phyloP scores from a whole-genome alignment of 2,113 vertebrate species.

The Dipodomys spectabilis region DNA sequence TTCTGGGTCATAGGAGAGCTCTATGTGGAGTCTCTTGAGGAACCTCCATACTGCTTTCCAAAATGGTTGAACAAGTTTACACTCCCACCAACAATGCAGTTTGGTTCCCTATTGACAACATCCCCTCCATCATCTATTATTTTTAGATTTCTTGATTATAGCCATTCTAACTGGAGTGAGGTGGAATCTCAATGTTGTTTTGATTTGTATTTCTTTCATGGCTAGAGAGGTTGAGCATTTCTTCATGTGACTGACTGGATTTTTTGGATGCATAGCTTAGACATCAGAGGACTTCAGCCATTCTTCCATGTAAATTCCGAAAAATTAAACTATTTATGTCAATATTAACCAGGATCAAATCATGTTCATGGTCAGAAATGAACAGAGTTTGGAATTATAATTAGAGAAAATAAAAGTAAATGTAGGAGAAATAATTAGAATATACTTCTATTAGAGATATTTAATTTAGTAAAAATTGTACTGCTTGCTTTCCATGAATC shows the following conservation, averaged over 20 bases:
- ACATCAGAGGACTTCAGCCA: background rate
- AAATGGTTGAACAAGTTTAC: too few relatives aligned
- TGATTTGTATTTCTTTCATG: too few relatives aligned
- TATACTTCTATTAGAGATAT: background rate
- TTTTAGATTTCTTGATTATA: too few relatives aligned
- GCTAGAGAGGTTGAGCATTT: too few relatives aligned
- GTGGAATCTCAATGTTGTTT: too few relatives aligned
- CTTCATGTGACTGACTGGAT: background rate
- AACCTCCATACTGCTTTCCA: too few relatives aligned
- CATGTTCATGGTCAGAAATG: background rate
- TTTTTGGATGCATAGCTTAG: background rate
- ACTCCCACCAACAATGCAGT: too few relatives aligned
- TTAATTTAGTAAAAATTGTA: background rate
- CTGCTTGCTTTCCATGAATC: background rate
- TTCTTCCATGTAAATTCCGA: background rate
- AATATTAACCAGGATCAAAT: slow-evolving; percentile 11
- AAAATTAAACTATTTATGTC: background rate
- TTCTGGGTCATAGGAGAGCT: too few relatives aligned
- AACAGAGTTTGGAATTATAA: slow-evolving; percentile 26
- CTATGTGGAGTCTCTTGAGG: too few relatives aligned
- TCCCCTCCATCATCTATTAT: too few relatives aligned
- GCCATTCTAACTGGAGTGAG: too few relatives aligned
- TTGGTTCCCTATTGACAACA: too few relatives aligned
- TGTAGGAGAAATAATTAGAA: background rate
- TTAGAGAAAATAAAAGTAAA: background rate